Base-by-base conservation (phyloP, 2,888 invertebrate genomes). In the Megalurothrips usitatus region DNA sequence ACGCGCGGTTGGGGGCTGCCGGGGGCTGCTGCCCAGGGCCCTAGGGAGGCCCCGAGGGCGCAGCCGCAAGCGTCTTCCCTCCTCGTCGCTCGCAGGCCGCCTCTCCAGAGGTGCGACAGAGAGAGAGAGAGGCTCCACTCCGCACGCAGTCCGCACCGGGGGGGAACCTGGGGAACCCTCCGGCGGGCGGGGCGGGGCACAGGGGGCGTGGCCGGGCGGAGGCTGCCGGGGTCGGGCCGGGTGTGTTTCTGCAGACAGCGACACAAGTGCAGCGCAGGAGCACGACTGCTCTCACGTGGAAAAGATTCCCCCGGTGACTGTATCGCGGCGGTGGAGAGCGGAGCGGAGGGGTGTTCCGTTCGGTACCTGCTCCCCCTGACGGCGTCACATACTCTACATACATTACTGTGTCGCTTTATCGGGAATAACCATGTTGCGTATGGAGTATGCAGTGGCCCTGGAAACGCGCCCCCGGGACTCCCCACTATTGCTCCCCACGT, bases 201-300 rank as follows among this genome's bases (percentile, higher is more conserved):
- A 10, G 6, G 8, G 23, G 68, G 63, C 63, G 63, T n/a, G 68
- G 58, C 58, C 19, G 58, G 58, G 58, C 52, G 58, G 14, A n/a
- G 58, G 58, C 19, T 19, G 58, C 17, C 19, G 58, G 11, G 58
- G 58, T 58, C 14, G 52, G 17, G 58, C 34, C 6, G 58, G 58
- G 58, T 58, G 58, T 58, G 58, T 58, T 58, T 58, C 58, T 58
- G 58, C 58, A 58, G 58, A 58, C 58, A 58, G 58, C 58, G 58
- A 58, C 58, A 58, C 58, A 58, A 58, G 58, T 58, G 58, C 58
- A 58, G 58, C 6, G 58, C 19, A n/a, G 17, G 58, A n/a, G 14
- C 4, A 58, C 58, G 58, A 58, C 17, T 58, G 58, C 58, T 58
- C 58, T 58, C 58, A 58, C 14, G 58, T 58, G 58, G 34, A 58